Evolutionary conservation across 2,888 invertebrate species (phyloP), one percentile per base, ranked within the genome.

Genomic region (Heliconius aoede): DNA sequence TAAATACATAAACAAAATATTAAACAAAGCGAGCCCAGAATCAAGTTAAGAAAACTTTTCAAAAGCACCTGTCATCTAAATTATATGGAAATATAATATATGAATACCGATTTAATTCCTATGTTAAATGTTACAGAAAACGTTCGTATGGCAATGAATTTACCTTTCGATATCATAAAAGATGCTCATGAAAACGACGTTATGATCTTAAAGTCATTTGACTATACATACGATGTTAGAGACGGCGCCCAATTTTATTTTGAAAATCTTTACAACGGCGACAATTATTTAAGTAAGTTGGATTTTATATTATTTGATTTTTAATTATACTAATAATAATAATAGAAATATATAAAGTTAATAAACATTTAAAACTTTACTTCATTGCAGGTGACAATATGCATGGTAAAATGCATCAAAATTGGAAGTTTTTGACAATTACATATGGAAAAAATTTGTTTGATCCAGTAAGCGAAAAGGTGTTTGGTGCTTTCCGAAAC

Each of bases 121-220:
- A 65, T 36, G 7, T 65, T 15, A 18, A 36, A 65, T 64, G 36
- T 65, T 36, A 24, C 65, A 65, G 65, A 65, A 7, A 65, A 65
- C 24, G 65, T 24, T 36, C 13, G 24, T 24, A 36, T 65, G 24
- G 7, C 36, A 65, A 65, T 65, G 36, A 65, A 24, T 5, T 24
- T 65, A n/a, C 36, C 24, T 65, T 65, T 65, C 40, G 65, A 65
- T 36, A 36, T 40, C 24, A 65, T 65, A n/a, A 65, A 15, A 36
- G 65, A 65, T 24, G 65, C 65, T 24, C 36, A 15, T 1, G 36
- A 24, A 4, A 24, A 36, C 21, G 68, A 68, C 1, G 18, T 68
- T 4, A 68, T 51, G 51, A 28, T 30, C 2, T 68, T 68, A 68
- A 68, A 68, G 26, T 24, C 65, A 65, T 65, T 3, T 51, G n/a